Percentiles rank a stretch among this genome's conserved stretches.
phyloP scores from a whole-genome alignment of 2,888 invertebrate genomes.

The Drosophila merina region DNA sequence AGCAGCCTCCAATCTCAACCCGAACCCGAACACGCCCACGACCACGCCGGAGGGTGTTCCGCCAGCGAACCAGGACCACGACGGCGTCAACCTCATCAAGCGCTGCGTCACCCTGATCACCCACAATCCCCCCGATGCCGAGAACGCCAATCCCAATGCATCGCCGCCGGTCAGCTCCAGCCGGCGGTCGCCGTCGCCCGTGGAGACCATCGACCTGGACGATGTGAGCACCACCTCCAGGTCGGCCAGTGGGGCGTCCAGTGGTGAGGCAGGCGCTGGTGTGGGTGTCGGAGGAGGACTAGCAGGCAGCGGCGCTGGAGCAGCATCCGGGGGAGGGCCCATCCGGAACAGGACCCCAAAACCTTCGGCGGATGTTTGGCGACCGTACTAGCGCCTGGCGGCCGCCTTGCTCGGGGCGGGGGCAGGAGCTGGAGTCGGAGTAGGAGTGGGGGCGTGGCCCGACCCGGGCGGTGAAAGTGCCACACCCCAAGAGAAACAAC shows the following conservation, averaged over 20 bases:
- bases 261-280: conserved; percentile 47
- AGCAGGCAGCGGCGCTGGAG: conserved; percentile 29
- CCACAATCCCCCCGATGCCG: conserved; percentile 80
- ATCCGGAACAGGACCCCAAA: conserved; percentile 84
- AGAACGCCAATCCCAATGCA: conserved; percentile 81
- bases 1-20: conserved; percentile 78
- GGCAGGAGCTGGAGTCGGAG: conserved; percentile 8
- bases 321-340: conserved; percentile 55
- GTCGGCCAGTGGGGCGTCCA: conserved; percentile 68
- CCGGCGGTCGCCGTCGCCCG: conserved; percentile 86
- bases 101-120: conserved; percentile 82
- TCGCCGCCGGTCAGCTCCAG: conserved; percentile 84
- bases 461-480: not conserved
- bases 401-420: conserved; percentile 71
- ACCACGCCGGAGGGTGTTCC: not conserved
- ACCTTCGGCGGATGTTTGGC: conserved; percentile 89
- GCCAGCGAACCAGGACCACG: conserved; percentile 42
- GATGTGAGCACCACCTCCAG: conserved; percentile 80
- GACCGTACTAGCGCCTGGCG: conserved; percentile 87
- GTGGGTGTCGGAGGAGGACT: conserved; percentile 50
- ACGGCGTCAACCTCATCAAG: conserved; percentile 83
- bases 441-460: conserved; percentile 6
- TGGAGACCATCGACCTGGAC: conserved; percentile 83
- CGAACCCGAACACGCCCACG: conserved; percentile 46
- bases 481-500: not conserved